phyloP scores from a whole-genome alignment of 1,140 invertebrate species.

The Cyclargus thomasi region DNA sequence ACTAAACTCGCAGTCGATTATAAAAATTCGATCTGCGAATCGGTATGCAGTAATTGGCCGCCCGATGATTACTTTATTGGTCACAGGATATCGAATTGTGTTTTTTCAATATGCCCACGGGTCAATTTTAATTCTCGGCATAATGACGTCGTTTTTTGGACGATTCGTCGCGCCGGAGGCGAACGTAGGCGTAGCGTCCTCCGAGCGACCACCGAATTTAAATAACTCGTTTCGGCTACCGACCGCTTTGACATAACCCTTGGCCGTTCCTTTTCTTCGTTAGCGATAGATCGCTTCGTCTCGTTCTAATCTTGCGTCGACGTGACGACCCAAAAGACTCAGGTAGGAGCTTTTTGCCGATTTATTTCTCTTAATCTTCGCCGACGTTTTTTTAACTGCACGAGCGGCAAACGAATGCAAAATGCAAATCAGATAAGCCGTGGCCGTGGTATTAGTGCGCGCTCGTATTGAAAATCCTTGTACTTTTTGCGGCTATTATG shows the following conservation, averaged over 20 bases:
- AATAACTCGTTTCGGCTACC: slow-evolving; percentile 68
- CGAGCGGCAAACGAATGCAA: slow-evolving; percentile 35
- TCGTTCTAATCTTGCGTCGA: slow-evolving; percentile 31
- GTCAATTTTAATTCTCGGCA: slow-evolving; percentile 48
- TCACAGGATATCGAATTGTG: slow-evolving; percentile 40
- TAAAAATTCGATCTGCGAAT: slow-evolving; percentile 60
- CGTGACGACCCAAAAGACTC: slow-evolving; percentile 42
- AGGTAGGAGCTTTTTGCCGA: slow-evolving; percentile 63
- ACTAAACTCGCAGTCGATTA: slow-evolving; percentile 50
- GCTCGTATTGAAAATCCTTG: slow-evolving; percentile 24
- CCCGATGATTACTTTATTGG: slow-evolving; percentile 69
- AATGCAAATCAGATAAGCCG: slow-evolving; percentile 34
- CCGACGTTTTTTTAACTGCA: slow-evolving; percentile 41
- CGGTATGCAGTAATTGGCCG: slow-evolving; percentile 54
- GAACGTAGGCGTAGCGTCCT: slow-evolving; percentile 45
- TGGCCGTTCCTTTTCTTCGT: slow-evolving; percentile 43
- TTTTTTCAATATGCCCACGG: slow-evolving; percentile 38
- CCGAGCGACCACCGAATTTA: slow-evolving; percentile 53
- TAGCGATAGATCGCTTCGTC: slow-evolving; percentile 31
- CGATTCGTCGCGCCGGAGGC: slow-evolving; percentile 27
- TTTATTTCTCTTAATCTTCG: slow-evolving; percentile 53
- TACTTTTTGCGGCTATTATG: slow-evolving; percentile 19
- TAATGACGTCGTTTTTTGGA: slow-evolving; percentile 36
- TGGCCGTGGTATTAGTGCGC: slow-evolving; percentile 21
- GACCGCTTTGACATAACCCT: slow-evolving; percentile 59